A percentile compares a stretch with the other conserved stretches of the same genome.
These are phyloP conservation scores for Neolamprologus longior DNA, from an alignment of 2,113 vertebrate genomes.

Conservation along the genomic window DNA sequence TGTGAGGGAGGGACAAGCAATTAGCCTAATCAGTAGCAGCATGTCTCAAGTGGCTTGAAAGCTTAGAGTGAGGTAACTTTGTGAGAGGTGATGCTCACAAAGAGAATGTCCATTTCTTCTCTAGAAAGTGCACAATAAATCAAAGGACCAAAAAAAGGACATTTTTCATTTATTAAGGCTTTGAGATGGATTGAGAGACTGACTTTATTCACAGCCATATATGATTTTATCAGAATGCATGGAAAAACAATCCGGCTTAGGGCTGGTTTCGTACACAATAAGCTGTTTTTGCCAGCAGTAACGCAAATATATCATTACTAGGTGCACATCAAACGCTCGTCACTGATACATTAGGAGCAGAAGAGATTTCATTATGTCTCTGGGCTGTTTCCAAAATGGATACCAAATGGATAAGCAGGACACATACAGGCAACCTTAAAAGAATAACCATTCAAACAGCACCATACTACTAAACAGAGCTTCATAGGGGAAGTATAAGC, in stretches of 20 bases:
- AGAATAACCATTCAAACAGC: not conserved
- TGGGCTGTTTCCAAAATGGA: not conserved
- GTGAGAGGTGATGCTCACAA: slow-evolving; percentile 8
- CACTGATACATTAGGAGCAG: not conserved
- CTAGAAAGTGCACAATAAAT: not conserved
- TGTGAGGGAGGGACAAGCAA: slow-evolving; percentile 9
- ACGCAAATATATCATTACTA: not conserved
- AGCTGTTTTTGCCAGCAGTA: not conserved
- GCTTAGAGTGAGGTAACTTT: not conserved
- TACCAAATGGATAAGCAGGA: not conserved
- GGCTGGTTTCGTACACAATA: not conserved
- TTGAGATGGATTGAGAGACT: not conserved
- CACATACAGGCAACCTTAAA: not conserved
- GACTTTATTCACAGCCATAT: not conserved
- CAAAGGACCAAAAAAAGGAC: not conserved
- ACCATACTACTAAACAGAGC: not conserved
- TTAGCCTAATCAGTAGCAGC: slow-evolving; percentile 53
- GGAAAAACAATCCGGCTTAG: not conserved
- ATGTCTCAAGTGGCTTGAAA: slow-evolving; percentile 27
- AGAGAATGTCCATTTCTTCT: not conserved
- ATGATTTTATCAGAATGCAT: not conserved
- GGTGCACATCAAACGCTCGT: not conserved
- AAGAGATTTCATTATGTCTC: not conserved
- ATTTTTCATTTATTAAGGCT: not conserved
- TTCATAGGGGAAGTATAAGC: not conserved